Evolutionary conservation across 2,113 vertebrate species (phyloP), one percentile per base, ranked within the genome.

Genomic region (Labeo catla): DNA sequence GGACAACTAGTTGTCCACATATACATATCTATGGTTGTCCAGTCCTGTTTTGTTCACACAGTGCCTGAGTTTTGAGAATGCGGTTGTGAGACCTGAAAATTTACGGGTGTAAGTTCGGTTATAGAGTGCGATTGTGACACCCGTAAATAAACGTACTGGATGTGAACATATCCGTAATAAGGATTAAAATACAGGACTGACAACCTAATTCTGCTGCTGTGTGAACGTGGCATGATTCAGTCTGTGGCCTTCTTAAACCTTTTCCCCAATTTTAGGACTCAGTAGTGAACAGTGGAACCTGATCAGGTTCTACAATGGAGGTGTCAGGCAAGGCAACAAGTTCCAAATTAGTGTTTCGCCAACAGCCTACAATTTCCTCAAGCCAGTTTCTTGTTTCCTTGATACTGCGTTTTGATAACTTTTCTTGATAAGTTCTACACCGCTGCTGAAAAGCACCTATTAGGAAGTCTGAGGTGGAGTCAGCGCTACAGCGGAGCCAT

Each of bases 391-490:
- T 13, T 10, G 9, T 79, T 39, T 61, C 36, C 52, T 12, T 59
- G 52, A 79, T 59, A 66, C 5, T 23, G 54, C 11, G 59, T 47
- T 79, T 79, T 79, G 23, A 81, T 50, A 47, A 61, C 10, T 63
- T 61, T 80, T 45, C 43, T 65, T 49, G 59, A 23, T 49, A 23
- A 12, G 45, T 63, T 63, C 45, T 23, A 6, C 45, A 6, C 73
- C 49, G 57, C 8, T 66, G 13, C 59, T 81, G 43, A 65, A 66
- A 80, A 80, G 36, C 77, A 63, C 9, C 77, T 80, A 80, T 80
- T 80, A 43, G n/a, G 11, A 76, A 50, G 77, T 81, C 57, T 47
- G 57, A 65, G 78, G 49, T 23, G 45, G 79, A 23, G 43, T 63
- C 39, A 61, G 36, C 6, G 6, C n/a, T 81, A 66, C 19, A 65